Base-by-base conservation (phyloP, 2,888 invertebrate species). In the Mythimna impura region DNA sequence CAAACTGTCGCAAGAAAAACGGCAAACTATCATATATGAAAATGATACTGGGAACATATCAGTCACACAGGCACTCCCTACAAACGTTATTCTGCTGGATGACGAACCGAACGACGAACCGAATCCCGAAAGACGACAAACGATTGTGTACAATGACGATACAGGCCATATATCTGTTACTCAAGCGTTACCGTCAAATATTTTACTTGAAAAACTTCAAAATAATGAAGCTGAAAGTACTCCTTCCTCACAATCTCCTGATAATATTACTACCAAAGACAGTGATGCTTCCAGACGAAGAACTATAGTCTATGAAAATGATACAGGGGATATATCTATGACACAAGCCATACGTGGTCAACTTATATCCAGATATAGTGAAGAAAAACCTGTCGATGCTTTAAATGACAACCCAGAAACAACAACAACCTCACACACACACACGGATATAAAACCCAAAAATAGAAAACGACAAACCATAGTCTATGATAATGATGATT, bases 251-350 rank as follows among this genome's bases (percentile, higher is more conserved):
- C 55, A 68, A 17, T 55, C 60, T 47, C 25, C 55, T 2, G 52
- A 61, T 25, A 64, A 62, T 43, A 67, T 58, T 10, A 63, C 17
- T n/a, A 14, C 43, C 0, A 76, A 76, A 61, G 40, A 71, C 36
- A 67, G 14, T 12, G 75, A 80, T 34, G 12, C n/a, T 34, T 43
- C 58, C 55, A 85, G 77, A 66, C 81, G 81, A 58, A 76, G n/a
- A 43, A 85, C 86, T 17, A 72, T 86, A 10, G 67, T 86, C 0
- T 83, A 82, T 68, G 81, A 85, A 43, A 71, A 83, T 30, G 80
- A 85, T 8, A 74, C 80, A 0, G 84, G 77, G 1, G 79, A 90
- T 73, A 80, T 89, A n/a, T 89, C 90, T n/a, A 75, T 89, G 25
- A 81, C 81, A 2, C 85, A 84, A 58, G 68, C 71, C 1, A 66